Evolutionary conservation across 2,797 vertebrate genomes (phyloP), one percentile per base, ranked within the genome.

Genomic region (Tenualosa ilisha): DNA sequence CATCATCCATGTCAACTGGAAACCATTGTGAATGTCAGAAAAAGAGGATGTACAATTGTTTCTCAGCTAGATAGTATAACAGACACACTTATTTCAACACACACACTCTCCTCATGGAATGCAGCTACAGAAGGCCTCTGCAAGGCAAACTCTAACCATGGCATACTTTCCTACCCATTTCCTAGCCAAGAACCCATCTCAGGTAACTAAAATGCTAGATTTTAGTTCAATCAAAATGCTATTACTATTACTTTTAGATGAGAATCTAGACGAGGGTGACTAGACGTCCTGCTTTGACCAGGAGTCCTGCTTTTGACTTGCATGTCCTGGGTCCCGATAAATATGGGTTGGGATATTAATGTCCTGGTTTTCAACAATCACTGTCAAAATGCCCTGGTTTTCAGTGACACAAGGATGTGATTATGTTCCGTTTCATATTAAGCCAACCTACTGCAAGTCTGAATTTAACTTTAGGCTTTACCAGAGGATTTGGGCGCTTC

Each of bases 1-100:
- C 98, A 99, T 99, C 98, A 96, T 99, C 98, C 98, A 99, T 99
- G 97, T 97, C 98, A 98, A 98, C 98, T 98, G 93, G 85, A 89
- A 89, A 79, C 40, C 17, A 79, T 79, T 79, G 26, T 26, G 31
- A 75, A 46, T 43, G 72, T 79, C 43, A 79, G 72, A 20, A 46
- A 79, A 79, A 79, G 17, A 79, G 50, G 89, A 79, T 90, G 15
- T 49, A 15, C 7, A 20, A 15, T 79, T 40, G 37, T 46, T 63
- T 63, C 59, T 24, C 8, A 63, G 59, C 59, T 63, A 63, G 7
- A 24, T n/a, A 24, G 3, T 22, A 24, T 20, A 7, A 24, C 59
- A 61, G 22, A 24, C n/a, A 61, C n/a, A 63, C 24, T 63, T 24
- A n/a, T 63, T 63, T 63, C 2, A 2, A 8, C 56, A 61, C 56